Base-by-base conservation (phyloP, 2,797 vertebrate genomes). In the Pelochelys cantorii region DNA sequence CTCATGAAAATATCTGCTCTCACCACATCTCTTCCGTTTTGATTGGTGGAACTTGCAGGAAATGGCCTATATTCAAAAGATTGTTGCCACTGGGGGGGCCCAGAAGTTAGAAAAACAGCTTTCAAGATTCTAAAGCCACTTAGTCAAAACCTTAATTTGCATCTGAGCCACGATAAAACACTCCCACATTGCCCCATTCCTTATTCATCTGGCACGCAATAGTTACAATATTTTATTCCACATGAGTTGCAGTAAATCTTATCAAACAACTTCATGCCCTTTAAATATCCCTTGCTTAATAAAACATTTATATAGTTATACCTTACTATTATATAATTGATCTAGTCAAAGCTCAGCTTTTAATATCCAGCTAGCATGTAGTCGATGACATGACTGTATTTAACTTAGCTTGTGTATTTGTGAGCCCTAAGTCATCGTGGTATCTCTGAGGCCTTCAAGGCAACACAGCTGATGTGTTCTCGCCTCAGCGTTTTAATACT, bases 401-500 rank as follows among this genome's bases (percentile, higher is more conserved):
- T 85, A 94, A 92, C 80, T 55, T 4, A 84, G 18, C 7, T 81
- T 79, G 88, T 82, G 0, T 83, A 48, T 86, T 95, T 91, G 54
- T 86, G 88, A 42, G 15, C 54, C 87, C 88, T 79, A 11, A 88
- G 74, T 85, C 13, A 9, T 83, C 82, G n/a, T 93, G 84, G 91
- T 79, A 42, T 86, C 25, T 68, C 57, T 89, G 42, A 52, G 93
- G 34, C 84, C 95, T 92, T 92, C 91, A 95, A 92, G 96, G 75
- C 75, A 90, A 94, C 91, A 89, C 87, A 95, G 87, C 85, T 96
- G 96, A 97, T 94, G 59, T 85, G 75, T 92, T 96, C 92, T 90
- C 57, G 92, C 84, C 90, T 95, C 91, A 83, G 80, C 91, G 91
- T 87, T 93, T 94, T 88, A 90, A 90, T 5, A 87, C 79, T 92